A percentile compares a stretch with the other conserved stretches of the same genome.
phyloP scores from a whole-genome alignment of 2,888 invertebrate genomes.

The Heteromyza rotundicornis region DNA sequence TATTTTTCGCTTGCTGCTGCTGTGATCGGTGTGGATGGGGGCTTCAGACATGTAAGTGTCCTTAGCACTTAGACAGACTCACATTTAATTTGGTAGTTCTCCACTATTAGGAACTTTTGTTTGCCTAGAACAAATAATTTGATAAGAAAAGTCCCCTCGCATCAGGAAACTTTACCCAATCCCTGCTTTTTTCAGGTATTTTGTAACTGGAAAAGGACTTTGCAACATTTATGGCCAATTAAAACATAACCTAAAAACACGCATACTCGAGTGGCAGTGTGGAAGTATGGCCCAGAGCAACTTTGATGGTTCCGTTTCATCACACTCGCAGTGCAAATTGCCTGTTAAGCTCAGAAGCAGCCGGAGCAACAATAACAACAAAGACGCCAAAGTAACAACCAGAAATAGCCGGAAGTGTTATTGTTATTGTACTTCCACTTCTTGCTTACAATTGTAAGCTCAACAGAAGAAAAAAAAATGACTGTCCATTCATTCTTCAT shows the following conservation, averaged over 20 bases:
- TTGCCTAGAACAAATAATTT: no score
- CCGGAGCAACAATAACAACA: neutral
- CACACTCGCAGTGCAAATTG: slow-evolving; percentile 3
- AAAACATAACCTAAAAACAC: slow-evolving; percentile 61
- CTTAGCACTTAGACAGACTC: no score
- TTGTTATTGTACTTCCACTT: neutral
- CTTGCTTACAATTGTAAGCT: neutral
- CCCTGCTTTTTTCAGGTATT: no score
- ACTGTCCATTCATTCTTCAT: neutral
- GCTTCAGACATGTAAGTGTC: no score
- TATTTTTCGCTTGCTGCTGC: no score
- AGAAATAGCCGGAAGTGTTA: neutral
- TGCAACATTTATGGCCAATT: slow-evolving; percentile 48
- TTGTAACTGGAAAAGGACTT: neutral
- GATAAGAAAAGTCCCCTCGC: no score
- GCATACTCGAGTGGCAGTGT: neutral
- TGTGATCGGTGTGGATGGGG: no score
- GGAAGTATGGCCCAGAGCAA: slow-evolving; percentile 34
- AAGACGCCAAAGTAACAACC: neutral
- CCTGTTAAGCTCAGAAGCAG: neutral
- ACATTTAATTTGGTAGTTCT: no score
- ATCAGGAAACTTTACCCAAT: no score
- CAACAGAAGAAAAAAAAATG: no score
- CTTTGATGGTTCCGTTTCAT: slow-evolving; percentile 42
- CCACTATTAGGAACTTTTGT: no score